Evolutionary conservation across 2,797 vertebrate genomes (phyloP).

Genomic region (Sciaenops ocellatus): DNA sequence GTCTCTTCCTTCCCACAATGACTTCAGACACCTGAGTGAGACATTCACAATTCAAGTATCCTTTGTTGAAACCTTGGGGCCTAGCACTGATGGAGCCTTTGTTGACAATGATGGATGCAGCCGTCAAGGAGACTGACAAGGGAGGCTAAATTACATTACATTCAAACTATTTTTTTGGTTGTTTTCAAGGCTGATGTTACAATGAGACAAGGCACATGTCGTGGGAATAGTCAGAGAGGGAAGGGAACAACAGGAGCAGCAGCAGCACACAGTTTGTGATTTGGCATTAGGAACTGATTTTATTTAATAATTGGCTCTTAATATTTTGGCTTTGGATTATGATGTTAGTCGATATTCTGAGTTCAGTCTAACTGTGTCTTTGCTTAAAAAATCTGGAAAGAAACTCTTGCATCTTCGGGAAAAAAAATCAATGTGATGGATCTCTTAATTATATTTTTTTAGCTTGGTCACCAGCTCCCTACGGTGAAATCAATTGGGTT

Average conservation of each 20-base stretch:
- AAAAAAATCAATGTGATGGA: background rate
- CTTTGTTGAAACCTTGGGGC: constrained; percentile 81
- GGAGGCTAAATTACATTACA: constrained; percentile 84
- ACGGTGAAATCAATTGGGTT: background rate
- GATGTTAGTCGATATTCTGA: background rate
- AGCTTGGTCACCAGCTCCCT: constrained; percentile 7
- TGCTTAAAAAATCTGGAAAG: background rate
- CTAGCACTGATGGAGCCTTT: constrained; percentile 73
- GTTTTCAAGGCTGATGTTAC: constrained; percentile 81
- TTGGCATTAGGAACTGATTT: constrained; percentile 6
- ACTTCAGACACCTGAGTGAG: constrained; percentile 80
- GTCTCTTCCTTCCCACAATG: constrained; percentile 60
- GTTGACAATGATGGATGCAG: constrained; percentile 87
- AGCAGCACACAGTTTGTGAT: background rate
- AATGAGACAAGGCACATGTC: constrained; percentile 68
- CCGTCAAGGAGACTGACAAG: constrained; percentile 78
- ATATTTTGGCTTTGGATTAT: background rate
- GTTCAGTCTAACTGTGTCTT: background rate
- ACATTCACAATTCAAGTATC: constrained; percentile 74
- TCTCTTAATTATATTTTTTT: background rate
- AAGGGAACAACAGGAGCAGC: constrained; percentile 41
- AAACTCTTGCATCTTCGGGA: background rate
- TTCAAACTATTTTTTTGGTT: constrained; percentile 71
- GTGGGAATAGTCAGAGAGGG: constrained; percentile 44
- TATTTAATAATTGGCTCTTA: constrained; percentile 25